Base-by-base conservation (phyloP, 2,113 vertebrate genomes). In the Potamarius usumacintae region DNA sequence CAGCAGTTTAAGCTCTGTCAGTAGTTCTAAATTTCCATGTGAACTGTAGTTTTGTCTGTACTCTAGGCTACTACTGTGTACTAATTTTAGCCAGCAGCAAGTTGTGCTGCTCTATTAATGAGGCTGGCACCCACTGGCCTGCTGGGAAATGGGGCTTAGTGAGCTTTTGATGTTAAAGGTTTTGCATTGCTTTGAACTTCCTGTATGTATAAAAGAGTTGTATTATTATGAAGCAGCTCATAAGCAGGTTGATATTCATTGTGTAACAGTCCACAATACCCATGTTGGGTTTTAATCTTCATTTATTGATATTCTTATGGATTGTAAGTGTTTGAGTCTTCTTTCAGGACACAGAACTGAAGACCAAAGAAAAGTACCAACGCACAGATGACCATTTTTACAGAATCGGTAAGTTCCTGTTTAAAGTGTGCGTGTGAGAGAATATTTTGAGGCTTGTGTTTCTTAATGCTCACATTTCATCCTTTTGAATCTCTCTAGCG, bases 361-460 rank as follows among this genome's bases (percentile, higher is more conserved):
- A 97, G 96, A 97, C 96, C 96, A 99, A 98, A 98, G 97, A 98
- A 63, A 95, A 95, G 92, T 95, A 94, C 90, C 98, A 96, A 93
- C 95, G 92, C 87, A 96, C 97, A 88, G 96, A 99, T 86, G 98
- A 99, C 88, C 97, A 96, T 65, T 99, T 97, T 91, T 97, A 97
- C 95, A 96, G 96, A 95, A 97, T 99, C 90, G 97, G 98, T 99
- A 94, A 94, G 93, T 91, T 82, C 7, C 20, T 27, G 18, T 82
- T 50, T 55, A 86, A 71, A 80, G 10, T 2, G 30, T 53, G 77
- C 83, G 30, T n/a, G 2, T 86, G 17, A 15, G 11, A 57, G 7
- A 53, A 1, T 57, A 57, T 57, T 57, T 57, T 12, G 22, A 65
- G 22, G 25, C 60, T 50, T 67, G 6, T 14, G 4, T 15, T 30